A percentile compares a stretch with the other conserved stretches of the same genome.
Evolutionary conservation across 2,113 vertebrate genomes (phyloP).

Genomic region (Xiphorhynchus elegans): DNA sequence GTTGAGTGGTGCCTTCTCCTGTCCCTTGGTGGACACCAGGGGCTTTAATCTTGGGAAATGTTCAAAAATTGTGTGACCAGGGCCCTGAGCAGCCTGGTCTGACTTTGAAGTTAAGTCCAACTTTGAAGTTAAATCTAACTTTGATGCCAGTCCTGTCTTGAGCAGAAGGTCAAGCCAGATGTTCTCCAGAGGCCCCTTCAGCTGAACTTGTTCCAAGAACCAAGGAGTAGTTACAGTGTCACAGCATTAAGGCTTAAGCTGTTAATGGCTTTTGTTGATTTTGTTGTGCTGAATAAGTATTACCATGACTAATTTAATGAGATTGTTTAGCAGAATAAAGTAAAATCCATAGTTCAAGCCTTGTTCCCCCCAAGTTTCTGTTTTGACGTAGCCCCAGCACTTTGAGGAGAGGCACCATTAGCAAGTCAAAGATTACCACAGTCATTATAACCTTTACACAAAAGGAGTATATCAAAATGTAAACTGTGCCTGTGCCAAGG

Average conservation of each 20-base stretch:
- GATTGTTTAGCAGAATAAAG: not conserved
- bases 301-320: not conserved
- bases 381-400: not conserved
- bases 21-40: not conserved
- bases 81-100: not conserved
- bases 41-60: not conserved
- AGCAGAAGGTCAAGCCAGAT: not conserved
- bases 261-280: not conserved
- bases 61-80: not conserved
- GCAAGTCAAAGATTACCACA: slow-evolving; percentile 41
- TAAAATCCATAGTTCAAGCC: not conserved
- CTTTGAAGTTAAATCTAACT: not conserved
- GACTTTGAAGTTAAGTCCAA: not conserved
- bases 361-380: not conserved
- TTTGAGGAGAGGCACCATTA: not conserved
- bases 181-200: not conserved
- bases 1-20: not conserved
- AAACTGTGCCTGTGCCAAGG: slow-evolving; percentile 38
- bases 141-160: not conserved
- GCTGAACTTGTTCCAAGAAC: not conserved
- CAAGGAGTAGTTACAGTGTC: not conserved
- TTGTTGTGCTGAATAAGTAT: not conserved
- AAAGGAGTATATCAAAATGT: slow-evolving; percentile 54
- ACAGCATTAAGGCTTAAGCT: not conserved
- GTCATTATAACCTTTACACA: slow-evolving; percentile 37